These are phyloP conservation scores for Bimastos eiseni DNA, from an alignment of 2,888 invertebrate genomes.

Conservation along the genomic window DNA sequence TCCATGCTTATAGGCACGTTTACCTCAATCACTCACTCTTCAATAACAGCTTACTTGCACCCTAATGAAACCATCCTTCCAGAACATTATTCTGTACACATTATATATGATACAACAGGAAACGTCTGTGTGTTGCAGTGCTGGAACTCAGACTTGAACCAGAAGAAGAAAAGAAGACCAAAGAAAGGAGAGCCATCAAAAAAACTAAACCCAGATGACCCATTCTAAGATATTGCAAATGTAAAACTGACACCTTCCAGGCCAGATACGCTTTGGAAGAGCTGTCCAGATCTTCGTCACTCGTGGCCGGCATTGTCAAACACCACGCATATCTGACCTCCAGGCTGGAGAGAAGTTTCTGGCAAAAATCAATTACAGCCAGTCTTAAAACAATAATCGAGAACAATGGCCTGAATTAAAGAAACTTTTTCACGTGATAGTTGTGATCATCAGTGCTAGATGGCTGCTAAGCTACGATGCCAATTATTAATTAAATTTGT, in stretches of 20 bases:
- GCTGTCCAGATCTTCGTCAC: neutral
- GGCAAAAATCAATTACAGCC: neutral
- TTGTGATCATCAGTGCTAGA: no score
- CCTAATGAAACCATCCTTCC: no score
- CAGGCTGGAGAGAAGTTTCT: neutral
- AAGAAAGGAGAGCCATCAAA: neutral
- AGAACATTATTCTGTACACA: no score
- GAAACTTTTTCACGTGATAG: no score
- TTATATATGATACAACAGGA: no score
- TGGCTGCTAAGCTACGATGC: no score
- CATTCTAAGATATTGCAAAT: neutral
- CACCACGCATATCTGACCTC: neutral
- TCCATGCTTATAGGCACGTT: no score
- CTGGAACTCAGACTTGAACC: neutral
- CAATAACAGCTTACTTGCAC: no score
- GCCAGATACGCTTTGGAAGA: neutral
- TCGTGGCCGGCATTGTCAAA: neutral
- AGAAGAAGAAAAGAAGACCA: neutral
- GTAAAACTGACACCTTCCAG: neutral
- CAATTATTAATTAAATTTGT: no score
- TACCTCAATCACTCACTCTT: no score
- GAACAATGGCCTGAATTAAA: accelerated
- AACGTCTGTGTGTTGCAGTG: no score
- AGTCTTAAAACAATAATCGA: neutral
- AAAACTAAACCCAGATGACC: neutral